A percentile compares a stretch with the other conserved stretches of the same genome.
phyloP scores from a whole-genome alignment of 2,888 invertebrate genomes.

The Julus scandinavius region DNA sequence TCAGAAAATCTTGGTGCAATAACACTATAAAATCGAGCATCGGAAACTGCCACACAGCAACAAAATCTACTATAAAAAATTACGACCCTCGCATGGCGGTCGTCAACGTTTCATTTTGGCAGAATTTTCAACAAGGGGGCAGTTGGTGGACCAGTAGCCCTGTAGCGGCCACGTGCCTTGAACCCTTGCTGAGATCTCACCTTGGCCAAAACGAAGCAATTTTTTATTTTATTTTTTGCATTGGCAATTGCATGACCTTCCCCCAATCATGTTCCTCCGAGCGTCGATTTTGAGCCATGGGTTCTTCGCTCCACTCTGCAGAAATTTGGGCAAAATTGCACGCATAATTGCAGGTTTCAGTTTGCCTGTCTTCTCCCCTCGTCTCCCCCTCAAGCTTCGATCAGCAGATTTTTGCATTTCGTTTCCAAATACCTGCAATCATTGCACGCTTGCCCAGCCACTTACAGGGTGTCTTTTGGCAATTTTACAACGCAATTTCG shows the following conservation, averaged over 20 bases:
- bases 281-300: conserved; percentile 35
- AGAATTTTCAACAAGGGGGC: conserved; percentile 1
- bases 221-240: background rate
- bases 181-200: background rate
- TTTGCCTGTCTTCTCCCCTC: conserved; percentile 22
- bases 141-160: conserved; percentile 19
- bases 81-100: conserved; percentile 1
- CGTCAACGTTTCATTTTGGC: background rate
- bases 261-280: conserved; percentile 21
- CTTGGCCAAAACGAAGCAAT: background rate
- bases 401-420: conserved; percentile 42
- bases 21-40: background rate
- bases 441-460: conserved; percentile 12
- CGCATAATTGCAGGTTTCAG: conserved; percentile 28
- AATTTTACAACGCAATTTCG: background rate
- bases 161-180: conserved; percentile 40
- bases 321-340: conserved; percentile 17
- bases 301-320: background rate
- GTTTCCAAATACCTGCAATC: conserved; percentile 35
- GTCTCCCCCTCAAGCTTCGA: conserved; percentile 45
- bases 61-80: background rate
- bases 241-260: conserved; percentile 27
- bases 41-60: background rate
- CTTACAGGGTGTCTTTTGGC: conserved; percentile 19
- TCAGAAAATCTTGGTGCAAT: background rate